Base-by-base conservation (phyloP, 1,140 invertebrate genomes). In the Linepithema humile region DNA sequence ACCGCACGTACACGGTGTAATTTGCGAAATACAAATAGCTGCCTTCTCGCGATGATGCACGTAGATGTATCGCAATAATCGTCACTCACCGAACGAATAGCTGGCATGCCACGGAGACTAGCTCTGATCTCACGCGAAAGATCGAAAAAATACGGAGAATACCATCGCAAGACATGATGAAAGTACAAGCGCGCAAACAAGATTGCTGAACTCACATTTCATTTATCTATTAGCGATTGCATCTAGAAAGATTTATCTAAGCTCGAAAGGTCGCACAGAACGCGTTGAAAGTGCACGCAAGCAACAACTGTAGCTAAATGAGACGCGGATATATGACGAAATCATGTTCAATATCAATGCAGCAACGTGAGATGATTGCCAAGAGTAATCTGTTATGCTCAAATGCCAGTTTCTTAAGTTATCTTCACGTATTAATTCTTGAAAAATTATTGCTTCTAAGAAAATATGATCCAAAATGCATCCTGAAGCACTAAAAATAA, bases 101-200 rank as follows among this genome's bases (percentile, higher is more conserved):
- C 70, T 38, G 35, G 45, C 62, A 23, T 55, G 40, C 69, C 78
- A 26, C 20, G 32, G 48, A 45, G 59, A 67, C 75, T 86, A 65
- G 26, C 72, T 48, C 26, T 40, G 60, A 53, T 55, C 60, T 32
- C 48, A 60, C 17, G 15, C 12, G 64, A 35, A 62, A 86, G 70
- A 59, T 55, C 55, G 50, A 40, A 84, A 87, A 83, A 87, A 85
- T 82, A 55, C 40, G 48, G 17, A 55, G 17, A 82, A 86, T 86
- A 64, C 80, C 80, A 60, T 73, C 26, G 55, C 72, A 48, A 35
- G 53, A 23, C 45, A 48, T n/a, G 23, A 10, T 65, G 50, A 70
- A 40, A 59, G 53, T 48, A 32, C 29, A 32, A 40, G 40, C n/a
- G 23, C 17, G 38, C 50, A 43, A 67, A 67, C 26, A 45, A 2